phyloP scores from a whole-genome alignment of 2,113 vertebrate species.

The Pitta sordida region DNA sequence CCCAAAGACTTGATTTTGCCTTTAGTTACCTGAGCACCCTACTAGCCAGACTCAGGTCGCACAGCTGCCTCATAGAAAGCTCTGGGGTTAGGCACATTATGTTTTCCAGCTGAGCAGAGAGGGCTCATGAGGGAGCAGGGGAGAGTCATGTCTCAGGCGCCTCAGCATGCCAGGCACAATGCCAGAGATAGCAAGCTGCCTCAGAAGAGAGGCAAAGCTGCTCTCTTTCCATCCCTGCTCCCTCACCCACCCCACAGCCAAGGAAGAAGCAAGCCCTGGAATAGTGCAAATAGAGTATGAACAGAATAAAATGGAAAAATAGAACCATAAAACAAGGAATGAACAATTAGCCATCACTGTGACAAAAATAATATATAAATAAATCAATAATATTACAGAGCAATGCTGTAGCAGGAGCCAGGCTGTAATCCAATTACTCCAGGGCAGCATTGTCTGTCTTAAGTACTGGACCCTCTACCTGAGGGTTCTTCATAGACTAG shows the following conservation, averaged over 20 bases:
- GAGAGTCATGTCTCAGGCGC: not conserved
- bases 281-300: not conserved
- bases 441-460: not conserved
- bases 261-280: not conserved
- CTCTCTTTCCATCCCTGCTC: not conserved
- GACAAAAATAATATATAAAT: not conserved
- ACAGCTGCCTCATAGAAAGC: not conserved
- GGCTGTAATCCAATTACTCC: not conserved
- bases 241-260: not conserved
- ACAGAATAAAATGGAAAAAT: not conserved
- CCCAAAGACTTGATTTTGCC: not conserved
- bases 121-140: not conserved
- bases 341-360: not conserved
- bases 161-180: not conserved
- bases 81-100: fast-evolving
- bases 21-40: not conserved
- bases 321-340: not conserved
- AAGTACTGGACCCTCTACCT: not conserved
- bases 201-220: not conserved
- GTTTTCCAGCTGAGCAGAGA: not conserved
- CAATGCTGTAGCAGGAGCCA: not conserved
- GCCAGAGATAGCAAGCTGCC: not conserved
- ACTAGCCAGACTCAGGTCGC: not conserved
- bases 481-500: not conserved
- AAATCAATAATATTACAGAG: not conserved